Base-by-base conservation (phyloP, 2,797 vertebrate species). In the Lutra lutra region DNA sequence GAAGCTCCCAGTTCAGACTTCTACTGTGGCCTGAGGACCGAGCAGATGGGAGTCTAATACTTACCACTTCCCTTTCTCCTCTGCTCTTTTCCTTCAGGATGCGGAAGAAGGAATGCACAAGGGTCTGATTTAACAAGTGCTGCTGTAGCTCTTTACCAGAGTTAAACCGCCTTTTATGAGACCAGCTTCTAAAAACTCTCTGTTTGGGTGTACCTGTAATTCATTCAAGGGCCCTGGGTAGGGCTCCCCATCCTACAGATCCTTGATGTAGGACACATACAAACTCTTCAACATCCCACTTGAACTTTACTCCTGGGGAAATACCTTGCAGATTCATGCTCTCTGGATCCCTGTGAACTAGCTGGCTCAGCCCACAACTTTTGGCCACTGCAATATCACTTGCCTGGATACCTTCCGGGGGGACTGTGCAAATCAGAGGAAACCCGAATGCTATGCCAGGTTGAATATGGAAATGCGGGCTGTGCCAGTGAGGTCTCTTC, bases 391-490 rank as follows among this genome's bases (percentile, higher is more conserved):
- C 35, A 8, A 82, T 66, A 20, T 73, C 8, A 11, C 27, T 73
- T 73, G 25, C 23, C 43, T 60, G 25, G 2, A 29, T 21, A 4
- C 51, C 23, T 66, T 23, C 15, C 2, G 8, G 12, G 40, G 20
- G 60, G 17, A 77, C 46, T 35, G 13, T 0, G 2, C 29, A 13
- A 86, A 64, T 3, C 89, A 73, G 11, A 82, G n/a, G 48, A 94
- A 38, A 86, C 14, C 7, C 2, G 8, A 40, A 8, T 0, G 0
- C 15, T 40, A 78, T 35, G 21, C 20, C 35, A 35, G 1, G 3
- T 7, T 78, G 27, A 75, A 32, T 20, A 20, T 54, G 17, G 48
- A 21, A 29, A 85, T 25, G 4, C 14, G 68, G 40, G 40, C 77
- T 66, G 25, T 17, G 29, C 4, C 27, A 15, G 9, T 17, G 17